Base-by-base conservation (phyloP, 92 coral and sea anemone species). In the Ricordea florida region DNA sequence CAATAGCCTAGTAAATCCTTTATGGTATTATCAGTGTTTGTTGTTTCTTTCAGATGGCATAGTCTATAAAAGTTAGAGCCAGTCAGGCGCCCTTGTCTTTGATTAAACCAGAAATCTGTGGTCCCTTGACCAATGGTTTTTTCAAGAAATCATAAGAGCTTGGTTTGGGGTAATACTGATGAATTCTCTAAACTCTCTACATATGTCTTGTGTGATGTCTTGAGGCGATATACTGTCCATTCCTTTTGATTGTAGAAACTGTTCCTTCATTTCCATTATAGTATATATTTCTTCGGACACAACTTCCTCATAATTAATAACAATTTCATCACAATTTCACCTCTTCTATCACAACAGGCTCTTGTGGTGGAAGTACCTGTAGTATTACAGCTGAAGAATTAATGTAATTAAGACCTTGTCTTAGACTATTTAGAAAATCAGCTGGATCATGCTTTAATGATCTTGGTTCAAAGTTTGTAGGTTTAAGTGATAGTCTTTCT, bases 1-100 rank as follows among this genome's bases (percentile, higher is more conserved):
- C 83, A 62, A 41, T 79, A 79, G 36, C 79, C 79, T 62, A 85
- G 46, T 7, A 85, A 57, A 24, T 72, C 50, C 72, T 86, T 80
- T 14, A 86, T 57, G 48, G 76, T 86, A 45, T 74, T 80, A 35
- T 69, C 76, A 14, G 45, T 72, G 72, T 86, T 76, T 30, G 87
- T 86, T 10, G 43, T 32, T 38, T 73, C 87, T 20, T 61, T 33
- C 25, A 86, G 40, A 38, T 86, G 87, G 59, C 91, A 86, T 25
- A 78, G 50, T 71, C 56, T 69, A 52, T 85, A 51, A 30, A 84
- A 32, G 26, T 78, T 78, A 18, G 84, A 71, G 25, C 68, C 85
- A 16, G 85, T 70, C n/a, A 78, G 62, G 25, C 81, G 40, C 9
- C 85, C 81, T 20, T 69, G 25, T 7, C 81, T 57, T 33, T 73